Conservation (phyloP, 2,797 vertebrate genomes). For the Oceanodroma leucorhoa region DNA sequence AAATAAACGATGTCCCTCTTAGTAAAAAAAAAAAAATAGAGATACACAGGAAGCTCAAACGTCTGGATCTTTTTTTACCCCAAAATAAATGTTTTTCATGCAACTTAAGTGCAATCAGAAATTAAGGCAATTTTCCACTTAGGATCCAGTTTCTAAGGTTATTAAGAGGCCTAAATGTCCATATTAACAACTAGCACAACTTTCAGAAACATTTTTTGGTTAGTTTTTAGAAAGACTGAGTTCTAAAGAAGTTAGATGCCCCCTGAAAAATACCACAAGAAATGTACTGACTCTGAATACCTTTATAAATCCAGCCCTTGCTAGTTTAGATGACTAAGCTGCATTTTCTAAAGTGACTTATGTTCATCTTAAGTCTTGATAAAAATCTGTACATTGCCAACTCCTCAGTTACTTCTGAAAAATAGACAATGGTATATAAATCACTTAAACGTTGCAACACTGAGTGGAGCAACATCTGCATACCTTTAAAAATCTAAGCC, state of each 20-base stretch:
- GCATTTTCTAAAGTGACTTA: constrained; percentile 20
- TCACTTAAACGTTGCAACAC: constrained; percentile 9
- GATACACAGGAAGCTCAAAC: neutral
- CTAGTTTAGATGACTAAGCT: constrained; percentile 18
- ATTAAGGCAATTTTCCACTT: neutral
- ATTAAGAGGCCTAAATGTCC: neutral
- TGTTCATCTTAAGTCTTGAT: constrained; percentile 9
- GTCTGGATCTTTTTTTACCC: neutral
- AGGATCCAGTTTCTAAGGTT: neutral
- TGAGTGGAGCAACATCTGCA: neutral
- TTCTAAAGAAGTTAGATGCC: neutral
- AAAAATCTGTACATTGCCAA: constrained; percentile 59
- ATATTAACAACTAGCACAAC: neutral
- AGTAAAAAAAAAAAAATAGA: neutral
- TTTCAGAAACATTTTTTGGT: neutral
- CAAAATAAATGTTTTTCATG: neutral
- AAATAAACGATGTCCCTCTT: neutral
- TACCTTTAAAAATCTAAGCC: neutral
- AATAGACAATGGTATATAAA: neutral
- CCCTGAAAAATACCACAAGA: neutral
- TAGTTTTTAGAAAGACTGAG: neutral
- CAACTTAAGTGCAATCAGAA: neutral
- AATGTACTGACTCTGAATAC: neutral
- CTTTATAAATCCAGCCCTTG: neutral
- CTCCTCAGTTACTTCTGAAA: constrained; percentile 24